Evolutionary conservation across 2,113 vertebrate genomes (phyloP).

Genomic region (Upupa epops): DNA sequence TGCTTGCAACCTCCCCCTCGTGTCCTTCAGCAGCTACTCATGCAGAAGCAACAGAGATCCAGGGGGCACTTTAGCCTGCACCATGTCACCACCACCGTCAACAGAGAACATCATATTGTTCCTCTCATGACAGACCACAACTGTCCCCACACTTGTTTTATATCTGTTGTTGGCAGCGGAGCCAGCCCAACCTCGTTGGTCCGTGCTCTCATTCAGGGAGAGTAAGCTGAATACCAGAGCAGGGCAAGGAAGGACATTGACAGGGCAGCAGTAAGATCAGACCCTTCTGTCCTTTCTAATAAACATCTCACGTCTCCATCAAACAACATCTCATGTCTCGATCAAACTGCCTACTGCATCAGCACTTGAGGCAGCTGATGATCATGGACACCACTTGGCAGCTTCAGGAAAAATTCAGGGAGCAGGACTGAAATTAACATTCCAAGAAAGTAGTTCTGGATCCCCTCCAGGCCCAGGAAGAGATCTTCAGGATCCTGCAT

Average conservation of each 20-base stretch:
- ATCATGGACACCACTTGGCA: not conserved
- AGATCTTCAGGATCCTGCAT: not conserved
- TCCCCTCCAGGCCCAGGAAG: not conserved
- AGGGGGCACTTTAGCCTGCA: not conserved
- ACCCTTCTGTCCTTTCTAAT: not conserved
- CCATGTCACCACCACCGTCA: not conserved
- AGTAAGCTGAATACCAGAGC: not conserved
- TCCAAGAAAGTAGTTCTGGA: not conserved
- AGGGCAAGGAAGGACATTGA: not conserved
- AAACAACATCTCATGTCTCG: not conserved
- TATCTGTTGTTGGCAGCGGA: not conserved
- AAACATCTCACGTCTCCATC: not conserved
- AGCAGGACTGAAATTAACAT: not conserved
- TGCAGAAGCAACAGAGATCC: not conserved
- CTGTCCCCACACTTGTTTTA: not conserved
- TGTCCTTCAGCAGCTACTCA: not conserved
- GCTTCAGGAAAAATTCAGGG: constrained; percentile 3
- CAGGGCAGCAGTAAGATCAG: not conserved
- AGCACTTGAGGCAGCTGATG: not conserved
- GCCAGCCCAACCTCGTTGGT: not conserved
- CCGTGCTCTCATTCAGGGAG: not conserved
- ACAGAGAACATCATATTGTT: not conserved
- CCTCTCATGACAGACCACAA: not conserved
- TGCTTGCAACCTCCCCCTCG: not conserved
- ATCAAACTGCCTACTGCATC: not conserved